Conservation (phyloP, 2,797 vertebrate genomes). For the Gambelia wislizenii region DNA sequence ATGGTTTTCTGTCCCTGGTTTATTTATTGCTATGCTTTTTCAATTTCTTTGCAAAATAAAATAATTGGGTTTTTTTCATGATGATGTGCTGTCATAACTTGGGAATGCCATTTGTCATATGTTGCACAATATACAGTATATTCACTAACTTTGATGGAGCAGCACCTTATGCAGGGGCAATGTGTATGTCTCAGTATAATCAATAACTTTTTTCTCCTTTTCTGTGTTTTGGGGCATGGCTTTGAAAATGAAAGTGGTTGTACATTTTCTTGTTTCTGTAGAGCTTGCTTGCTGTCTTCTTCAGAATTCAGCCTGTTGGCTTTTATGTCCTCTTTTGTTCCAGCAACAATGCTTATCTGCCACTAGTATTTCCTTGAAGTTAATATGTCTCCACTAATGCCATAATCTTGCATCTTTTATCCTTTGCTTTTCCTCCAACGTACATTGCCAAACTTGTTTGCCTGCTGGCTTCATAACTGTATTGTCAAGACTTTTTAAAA, state of each 20-base stretch:
- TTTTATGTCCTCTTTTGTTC: constrained; percentile 56
- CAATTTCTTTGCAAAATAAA: not conserved
- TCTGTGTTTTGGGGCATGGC: not conserved
- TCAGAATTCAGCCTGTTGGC: not conserved
- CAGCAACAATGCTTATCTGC: constrained; percentile 64
- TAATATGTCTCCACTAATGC: constrained; percentile 51
- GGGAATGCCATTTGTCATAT: not conserved
- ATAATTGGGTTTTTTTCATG: not conserved
- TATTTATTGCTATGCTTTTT: not conserved
- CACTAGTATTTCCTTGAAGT: constrained; percentile 54
- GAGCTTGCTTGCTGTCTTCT: not conserved
- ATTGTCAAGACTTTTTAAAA: constrained; percentile 63
- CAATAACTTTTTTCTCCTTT: too few species aligned
- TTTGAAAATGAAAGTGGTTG: not conserved
- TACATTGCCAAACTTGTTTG: constrained; percentile 66
- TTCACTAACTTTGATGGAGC: not conserved
- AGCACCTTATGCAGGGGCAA: not conserved
- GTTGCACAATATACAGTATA: not conserved
- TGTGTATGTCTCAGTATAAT: not conserved
- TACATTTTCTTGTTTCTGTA: not conserved
- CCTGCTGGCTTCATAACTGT: constrained; percentile 69
- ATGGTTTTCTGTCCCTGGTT: not conserved
- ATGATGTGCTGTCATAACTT: not conserved
- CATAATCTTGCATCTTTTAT: constrained; percentile 50
- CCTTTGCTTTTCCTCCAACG: constrained; percentile 66